Percentiles rank a stretch among this genome's conserved stretches.
Conservation (phyloP, 2,797 vertebrate species). For the Naso thynnoides region DNA sequence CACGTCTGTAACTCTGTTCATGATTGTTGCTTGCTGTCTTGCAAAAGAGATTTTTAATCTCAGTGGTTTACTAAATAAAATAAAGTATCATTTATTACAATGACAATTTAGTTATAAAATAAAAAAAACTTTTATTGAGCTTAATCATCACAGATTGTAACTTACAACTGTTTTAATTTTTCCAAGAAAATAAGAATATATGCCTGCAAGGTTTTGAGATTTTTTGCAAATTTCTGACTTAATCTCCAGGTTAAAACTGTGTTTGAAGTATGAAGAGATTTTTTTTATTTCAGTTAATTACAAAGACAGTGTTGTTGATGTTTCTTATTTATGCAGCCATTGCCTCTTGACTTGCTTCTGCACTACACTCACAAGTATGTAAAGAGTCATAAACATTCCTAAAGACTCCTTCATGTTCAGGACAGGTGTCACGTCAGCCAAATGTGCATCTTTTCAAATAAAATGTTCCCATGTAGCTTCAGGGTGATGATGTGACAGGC, state of each 20-base stretch:
- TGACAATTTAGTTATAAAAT: slow-evolving; percentile 4
- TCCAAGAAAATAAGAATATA: background rate
- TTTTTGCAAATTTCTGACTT: background rate
- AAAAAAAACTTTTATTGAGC: slow-evolving; percentile 33
- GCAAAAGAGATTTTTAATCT: too few species aligned
- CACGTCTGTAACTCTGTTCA: too few species aligned
- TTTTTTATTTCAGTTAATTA: background rate
- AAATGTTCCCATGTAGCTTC: background rate
- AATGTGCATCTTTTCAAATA: background rate
- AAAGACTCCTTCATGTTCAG: too few species aligned
- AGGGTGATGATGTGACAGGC: background rate
- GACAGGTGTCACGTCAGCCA: background rate
- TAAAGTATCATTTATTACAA: too few species aligned
- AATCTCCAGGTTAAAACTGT: background rate
- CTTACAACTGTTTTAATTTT: background rate
- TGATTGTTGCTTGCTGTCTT: too few species aligned
- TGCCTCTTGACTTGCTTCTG: background rate
- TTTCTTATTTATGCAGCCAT: background rate
- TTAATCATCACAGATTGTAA: background rate
- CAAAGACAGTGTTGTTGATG: background rate
- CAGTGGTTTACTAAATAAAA: too few species aligned
- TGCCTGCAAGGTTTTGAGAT: background rate
- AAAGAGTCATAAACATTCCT: too few species aligned
- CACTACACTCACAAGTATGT: background rate
- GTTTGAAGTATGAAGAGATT: background rate